phyloP scores from a whole-genome alignment of 2,797 vertebrate species.

The Schizopygopsis pylzovi region DNA sequence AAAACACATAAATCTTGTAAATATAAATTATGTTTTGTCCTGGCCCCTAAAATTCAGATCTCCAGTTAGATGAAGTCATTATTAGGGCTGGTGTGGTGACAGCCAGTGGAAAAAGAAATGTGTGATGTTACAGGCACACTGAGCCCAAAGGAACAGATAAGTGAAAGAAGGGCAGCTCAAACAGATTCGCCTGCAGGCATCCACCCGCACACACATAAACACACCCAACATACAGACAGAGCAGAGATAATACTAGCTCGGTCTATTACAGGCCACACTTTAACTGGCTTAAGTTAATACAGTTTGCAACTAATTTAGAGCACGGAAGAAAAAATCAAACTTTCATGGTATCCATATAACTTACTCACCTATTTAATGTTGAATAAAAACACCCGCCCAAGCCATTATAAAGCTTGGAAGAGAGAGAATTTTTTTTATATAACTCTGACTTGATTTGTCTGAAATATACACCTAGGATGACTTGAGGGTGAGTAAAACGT shows the following conservation, averaged over 20 bases:
- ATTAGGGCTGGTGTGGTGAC: not conserved
- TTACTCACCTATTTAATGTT: no score
- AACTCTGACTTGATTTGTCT: no score
- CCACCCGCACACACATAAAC: not conserved
- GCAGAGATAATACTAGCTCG: not conserved
- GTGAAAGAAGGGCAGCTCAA: conserved; percentile 31
- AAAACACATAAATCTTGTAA: not conserved
- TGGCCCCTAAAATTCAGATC: conserved; percentile 11
- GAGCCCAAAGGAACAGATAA: conserved; percentile 24
- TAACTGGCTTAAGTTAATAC: conserved; percentile 23
- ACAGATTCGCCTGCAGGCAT: conserved; percentile 21
- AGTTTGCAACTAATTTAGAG: not conserved
- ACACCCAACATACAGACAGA: not conserved
- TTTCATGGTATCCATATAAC: not conserved
- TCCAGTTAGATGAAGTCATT: conserved; percentile 15
- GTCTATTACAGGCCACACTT: conserved; percentile 6
- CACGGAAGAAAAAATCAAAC: not conserved
- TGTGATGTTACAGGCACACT: conserved; percentile 5
- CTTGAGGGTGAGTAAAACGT: not conserved
- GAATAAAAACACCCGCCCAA: no score
- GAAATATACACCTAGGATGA: no score
- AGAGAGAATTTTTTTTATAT: no score
- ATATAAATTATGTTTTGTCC: not conserved
- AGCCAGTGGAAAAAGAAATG: conserved; percentile 26
- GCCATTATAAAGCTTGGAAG: no score